Percentiles rank a stretch among this genome's conserved stretches.
Conservation (phyloP, 2,113 vertebrate species). For the Corythornis madagascariensis region DNA sequence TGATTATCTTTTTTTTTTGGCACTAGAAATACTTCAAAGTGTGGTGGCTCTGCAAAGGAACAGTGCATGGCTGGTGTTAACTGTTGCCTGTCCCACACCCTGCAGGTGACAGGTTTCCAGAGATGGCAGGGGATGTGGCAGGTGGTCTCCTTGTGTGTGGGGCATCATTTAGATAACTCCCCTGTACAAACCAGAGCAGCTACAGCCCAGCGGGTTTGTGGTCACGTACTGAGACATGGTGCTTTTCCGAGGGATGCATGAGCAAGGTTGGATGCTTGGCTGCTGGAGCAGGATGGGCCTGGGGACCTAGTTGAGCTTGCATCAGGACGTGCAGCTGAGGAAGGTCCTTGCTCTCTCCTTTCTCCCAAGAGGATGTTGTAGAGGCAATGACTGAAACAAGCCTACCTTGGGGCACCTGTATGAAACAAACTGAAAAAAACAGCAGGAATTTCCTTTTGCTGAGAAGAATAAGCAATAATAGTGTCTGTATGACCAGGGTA, state of each 20-base stretch:
- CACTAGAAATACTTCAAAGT: not conserved
- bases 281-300: not conserved
- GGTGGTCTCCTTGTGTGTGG: not conserved
- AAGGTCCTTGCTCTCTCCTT: not conserved
- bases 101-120: not conserved
- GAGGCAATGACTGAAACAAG: not conserved
- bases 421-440: not conserved
- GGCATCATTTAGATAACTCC: not conserved
- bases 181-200: not conserved
- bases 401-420: fast-evolving
- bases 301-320: not conserved
- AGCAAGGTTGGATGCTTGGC: fast-evolving
- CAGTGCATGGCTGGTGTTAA: not conserved
- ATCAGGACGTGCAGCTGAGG: not conserved
- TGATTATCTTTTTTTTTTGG: not conserved
- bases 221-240: fast-evolving
- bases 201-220: fast-evolving
- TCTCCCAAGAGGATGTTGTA: not conserved
- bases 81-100: not conserved
- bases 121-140: not conserved
- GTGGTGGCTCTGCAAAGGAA: not conserved
- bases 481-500: not conserved
- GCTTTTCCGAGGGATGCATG: not conserved
- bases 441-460: not conserved
- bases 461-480: not conserved